Base-by-base conservation (phyloP, 2,797 vertebrate species). In the Silurus lanzhouensis region DNA sequence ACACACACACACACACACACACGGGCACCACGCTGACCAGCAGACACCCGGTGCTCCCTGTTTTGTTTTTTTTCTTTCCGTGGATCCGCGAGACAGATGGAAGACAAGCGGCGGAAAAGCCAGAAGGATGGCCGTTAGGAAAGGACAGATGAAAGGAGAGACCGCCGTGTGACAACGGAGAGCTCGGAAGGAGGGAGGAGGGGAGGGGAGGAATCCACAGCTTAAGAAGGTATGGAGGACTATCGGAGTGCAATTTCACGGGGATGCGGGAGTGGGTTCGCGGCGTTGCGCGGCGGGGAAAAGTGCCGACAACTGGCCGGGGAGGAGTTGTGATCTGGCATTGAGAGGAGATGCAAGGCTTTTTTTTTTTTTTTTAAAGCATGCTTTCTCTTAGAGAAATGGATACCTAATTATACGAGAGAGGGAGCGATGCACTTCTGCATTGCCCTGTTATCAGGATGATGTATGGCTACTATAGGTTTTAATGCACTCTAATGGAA, bases 31-130 rank as follows among this genome's bases (percentile, higher is more conserved):
- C 89, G 68, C 85, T 72, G 81, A 84, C 83, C 85, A 89, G 89
- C 89, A 87, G 92, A 75, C 85, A 89, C 89, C 92, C 89, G 93
- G 94, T 94, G 93, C 94, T 89, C 92, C 94, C 91, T 91, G 91
- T 89, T 90, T 83, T 88, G 12, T 66, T 71, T 7, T 52, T 52
- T 52, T 10, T 52, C 6, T 52, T 10, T 52, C 10, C 48, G 48
- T 7, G 0, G 27, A 84, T 88, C 88, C 38, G 60, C 89, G 87
- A 72, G 87, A 91, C 76, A 81, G 66, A 60, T 78, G 86, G 68
- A 85, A 31, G 74, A 75, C 79, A 86, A 91, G 88, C 87, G 44
- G 52, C 52, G 81, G 46, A 61, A 80, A 52, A 67, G 70, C 67
- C 83, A 86, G 67, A 71, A 83, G 52, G 84, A 77, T 75, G 86